Evolutionary conservation across 2,888 invertebrate genomes (phyloP), one percentile per base, ranked within the genome.

Genomic region (Tipula confusa): DNA sequence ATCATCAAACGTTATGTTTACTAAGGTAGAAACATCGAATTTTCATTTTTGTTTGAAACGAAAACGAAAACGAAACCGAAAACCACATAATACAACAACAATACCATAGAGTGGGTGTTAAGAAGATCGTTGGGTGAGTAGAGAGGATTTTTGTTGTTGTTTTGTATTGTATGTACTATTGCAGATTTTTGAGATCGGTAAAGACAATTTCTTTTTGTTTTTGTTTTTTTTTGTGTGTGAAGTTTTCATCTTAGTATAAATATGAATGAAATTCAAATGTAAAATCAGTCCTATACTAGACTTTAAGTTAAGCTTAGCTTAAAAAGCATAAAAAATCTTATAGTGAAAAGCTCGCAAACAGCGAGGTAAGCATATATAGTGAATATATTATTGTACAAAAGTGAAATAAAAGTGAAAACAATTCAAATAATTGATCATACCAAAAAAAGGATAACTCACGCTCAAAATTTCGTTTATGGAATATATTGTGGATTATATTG

Each of bases 201-300:
- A 79, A 80, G 80, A 82, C 82, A 82, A 82, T 82, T 82, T 82
- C 82, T 82, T 82, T 82, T 43, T 43, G n/a, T n/a, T n/a, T n/a
- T n/a, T n/a, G n/a, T n/a, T n/a, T n/a, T n/a, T 64, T 18, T n/a
- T 64, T 64, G 64, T 80, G 29, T 29, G 29, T 80, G 80, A 33
- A 82, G 29, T 82, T 82, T 82, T 33, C 82, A 82, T 82, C 31
- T 82, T 80, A 18, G 82, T 82, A 82, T 82, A 82, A 82, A 82
- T 82, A 82, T 33, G 31, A 82, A 31, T 18, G 31, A 9, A 82
- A 82, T 33, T 82, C 33, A 24, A 33, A 33, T 82, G 15, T 82
- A 82, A 82, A 82, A 82, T 82, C 82, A 82, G 82, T 82, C 82
- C 82, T 33, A 18, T 82, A 82, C 33, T 33, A 82, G 82, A 82